These are phyloP conservation scores for Trididemnum miniatum DNA, from an alignment of 23 tunicate genomes.

Conservation along the genomic window DNA sequence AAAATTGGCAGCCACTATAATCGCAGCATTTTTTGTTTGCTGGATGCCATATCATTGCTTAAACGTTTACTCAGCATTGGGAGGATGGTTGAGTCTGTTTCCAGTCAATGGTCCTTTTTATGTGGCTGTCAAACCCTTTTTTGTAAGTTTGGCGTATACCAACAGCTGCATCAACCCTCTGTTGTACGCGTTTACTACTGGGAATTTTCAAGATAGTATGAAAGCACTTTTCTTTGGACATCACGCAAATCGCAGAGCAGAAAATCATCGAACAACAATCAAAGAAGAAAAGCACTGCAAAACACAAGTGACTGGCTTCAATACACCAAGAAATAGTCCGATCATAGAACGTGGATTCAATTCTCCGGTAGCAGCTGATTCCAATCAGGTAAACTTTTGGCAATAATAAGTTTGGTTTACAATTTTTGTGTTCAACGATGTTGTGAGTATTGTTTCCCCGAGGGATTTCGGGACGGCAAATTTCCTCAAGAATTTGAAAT, in stretches of 20 bases:
- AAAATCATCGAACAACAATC: too few species aligned
- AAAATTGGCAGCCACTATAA: conserved; percentile 53
- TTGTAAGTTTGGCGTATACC: conserved; percentile 67
- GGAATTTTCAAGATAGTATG: conserved; percentile 72
- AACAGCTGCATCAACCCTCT: conserved; percentile 87
- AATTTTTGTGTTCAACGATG: too few species aligned
- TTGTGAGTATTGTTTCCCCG: too few species aligned
- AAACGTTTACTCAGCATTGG: conserved; percentile 59
- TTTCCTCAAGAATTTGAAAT: too few species aligned
- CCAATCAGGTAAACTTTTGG: too few species aligned
- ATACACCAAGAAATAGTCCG: background rate
- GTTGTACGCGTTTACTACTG: conserved; percentile 73
- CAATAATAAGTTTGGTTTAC: too few species aligned
- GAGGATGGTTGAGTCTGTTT: conserved; percentile 65
- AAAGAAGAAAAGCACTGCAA: background rate
- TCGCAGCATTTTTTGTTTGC: conserved; percentile 77
- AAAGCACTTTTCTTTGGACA: conserved; percentile 43
- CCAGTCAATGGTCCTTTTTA: background rate
- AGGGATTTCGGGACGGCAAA: too few species aligned
- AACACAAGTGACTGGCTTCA: background rate
- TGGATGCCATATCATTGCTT: conserved; percentile 68
- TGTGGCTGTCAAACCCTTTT: background rate
- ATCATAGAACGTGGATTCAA: background rate
- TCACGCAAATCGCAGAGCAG: background rate
- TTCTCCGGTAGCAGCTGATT: too few species aligned